phyloP scores from a whole-genome alignment of 2,888 invertebrate species.

The Sinohyriopsis cumingii region DNA sequence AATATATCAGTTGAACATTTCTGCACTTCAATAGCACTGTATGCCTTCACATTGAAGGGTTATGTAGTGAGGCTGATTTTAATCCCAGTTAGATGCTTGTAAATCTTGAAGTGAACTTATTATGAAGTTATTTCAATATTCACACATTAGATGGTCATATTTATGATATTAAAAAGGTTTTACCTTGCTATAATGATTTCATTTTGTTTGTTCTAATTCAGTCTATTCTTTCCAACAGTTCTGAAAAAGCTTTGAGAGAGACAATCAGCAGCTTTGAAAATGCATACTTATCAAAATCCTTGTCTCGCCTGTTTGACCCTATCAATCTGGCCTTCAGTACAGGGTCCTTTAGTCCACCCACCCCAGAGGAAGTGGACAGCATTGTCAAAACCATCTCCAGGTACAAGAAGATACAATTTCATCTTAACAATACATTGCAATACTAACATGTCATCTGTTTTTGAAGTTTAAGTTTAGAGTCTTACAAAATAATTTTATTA shows the following conservation, averaged over 20 bases:
- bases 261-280: slow-evolving; percentile 84
- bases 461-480: no score
- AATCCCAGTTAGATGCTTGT: no score
- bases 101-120: no score
- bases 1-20: no score
- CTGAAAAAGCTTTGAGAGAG: slow-evolving; percentile 71
- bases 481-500: no score
- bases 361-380: slow-evolving; percentile 84
- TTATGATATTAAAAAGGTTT: neutral
- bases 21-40: no score
- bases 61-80: no score
- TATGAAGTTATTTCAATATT: no score
- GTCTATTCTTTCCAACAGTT: slow-evolving; percentile 51
- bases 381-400: slow-evolving; percentile 72
- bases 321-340: slow-evolving; percentile 87
- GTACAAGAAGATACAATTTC: slow-evolving; percentile 32
- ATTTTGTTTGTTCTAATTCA: neutral
- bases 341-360: slow-evolving; percentile 79
- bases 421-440: neutral
- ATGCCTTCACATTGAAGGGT: no score
- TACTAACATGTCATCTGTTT: neutral
- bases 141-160: no score
- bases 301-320: slow-evolving; percentile 87
- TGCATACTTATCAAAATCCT: slow-evolving; percentile 86
- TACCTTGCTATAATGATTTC: neutral